Conservation (phyloP, 2,113 vertebrate genomes). For the Uria aalge region DNA sequence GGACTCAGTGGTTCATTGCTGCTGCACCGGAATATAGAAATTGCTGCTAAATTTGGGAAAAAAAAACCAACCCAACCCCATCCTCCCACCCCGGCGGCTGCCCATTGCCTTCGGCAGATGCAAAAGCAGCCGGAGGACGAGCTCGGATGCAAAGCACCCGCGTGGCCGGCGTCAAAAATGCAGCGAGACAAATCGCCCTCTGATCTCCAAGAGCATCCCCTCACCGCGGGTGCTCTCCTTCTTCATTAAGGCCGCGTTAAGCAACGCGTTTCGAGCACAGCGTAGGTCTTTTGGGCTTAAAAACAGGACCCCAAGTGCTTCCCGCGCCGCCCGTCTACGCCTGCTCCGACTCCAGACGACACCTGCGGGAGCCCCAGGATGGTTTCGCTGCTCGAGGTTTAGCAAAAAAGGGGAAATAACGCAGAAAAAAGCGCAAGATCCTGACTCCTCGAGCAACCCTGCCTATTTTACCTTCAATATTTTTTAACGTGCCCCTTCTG, state of each 20-base stretch:
- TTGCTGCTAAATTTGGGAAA: background rate
- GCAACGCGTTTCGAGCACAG: fast-evolving
- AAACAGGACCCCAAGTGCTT: background rate
- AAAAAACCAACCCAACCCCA: too few relatives aligned
- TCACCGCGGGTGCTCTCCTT: background rate
- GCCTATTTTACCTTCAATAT: background rate
- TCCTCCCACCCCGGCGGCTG: background rate
- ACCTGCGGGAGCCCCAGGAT: background rate
- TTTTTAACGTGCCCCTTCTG: background rate
- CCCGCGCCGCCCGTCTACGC: fast-evolving
- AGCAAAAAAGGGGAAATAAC: background rate
- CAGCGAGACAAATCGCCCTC: fast-evolving
- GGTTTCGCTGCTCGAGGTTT: background rate
- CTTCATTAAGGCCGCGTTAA: background rate
- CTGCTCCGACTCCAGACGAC: fast-evolving
- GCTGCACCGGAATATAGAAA: background rate
- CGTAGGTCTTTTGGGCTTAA: background rate
- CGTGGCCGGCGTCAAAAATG: background rate
- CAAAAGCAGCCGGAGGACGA: background rate
- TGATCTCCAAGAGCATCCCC: background rate
- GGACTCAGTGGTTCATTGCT: background rate
- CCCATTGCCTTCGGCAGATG: background rate
- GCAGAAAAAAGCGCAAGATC: background rate
- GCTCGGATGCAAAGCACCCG: background rate
- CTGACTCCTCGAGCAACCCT: background rate